Base-by-base conservation (phyloP, 2,113 vertebrate genomes). In the Tachysurus vachellii region DNA sequence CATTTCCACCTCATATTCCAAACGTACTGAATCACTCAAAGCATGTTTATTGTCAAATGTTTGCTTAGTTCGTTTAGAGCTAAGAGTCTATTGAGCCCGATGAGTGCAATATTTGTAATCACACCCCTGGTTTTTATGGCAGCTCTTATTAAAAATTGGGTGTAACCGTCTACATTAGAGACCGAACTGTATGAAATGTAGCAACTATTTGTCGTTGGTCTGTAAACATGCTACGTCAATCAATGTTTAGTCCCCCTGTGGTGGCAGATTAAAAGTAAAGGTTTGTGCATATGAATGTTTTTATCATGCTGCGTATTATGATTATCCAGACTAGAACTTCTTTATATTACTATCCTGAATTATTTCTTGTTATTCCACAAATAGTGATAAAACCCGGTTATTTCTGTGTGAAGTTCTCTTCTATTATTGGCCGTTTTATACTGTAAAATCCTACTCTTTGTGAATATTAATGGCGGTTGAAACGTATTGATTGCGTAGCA, bases 381-480 rank as follows among this genome's bases (percentile, higher is more conserved):
- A 36, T 36, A 36, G 36, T 36, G 36, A 36, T 16, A 66, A 64
- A 28, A 23, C 13, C 8, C 42, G 12, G 42, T 31, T 31, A 26
- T 50, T 82, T 50, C 54, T 75, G 17, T 3, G 50, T 75, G 83
- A 3, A 12, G 12, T n/a, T 44, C 17, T 26, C n/a, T 57, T 61
- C n/a, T 3, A n/a, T 42, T 61, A 10, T 36, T 10, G 6, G 6
- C 9, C 16, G 7, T 19, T 9, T 9, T 7, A 50, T 9, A 4
- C 76, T 61, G 23, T 77, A 4, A 11, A 19, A 54, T 2, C n/a
- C 68, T 59, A 36, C 53, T 71, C 75, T 68, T 47, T 85, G 13
- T 73, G 54, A 44, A 75, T 75, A 61, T 75, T 61, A 75, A 85
- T 79, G 31, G 73, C 71, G 14, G 82, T 3, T 57, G 83, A 44